These are phyloP conservation scores for Ascaphus truei DNA, from an alignment of 2,113 vertebrate genomes.

Conservation along the genomic window DNA sequence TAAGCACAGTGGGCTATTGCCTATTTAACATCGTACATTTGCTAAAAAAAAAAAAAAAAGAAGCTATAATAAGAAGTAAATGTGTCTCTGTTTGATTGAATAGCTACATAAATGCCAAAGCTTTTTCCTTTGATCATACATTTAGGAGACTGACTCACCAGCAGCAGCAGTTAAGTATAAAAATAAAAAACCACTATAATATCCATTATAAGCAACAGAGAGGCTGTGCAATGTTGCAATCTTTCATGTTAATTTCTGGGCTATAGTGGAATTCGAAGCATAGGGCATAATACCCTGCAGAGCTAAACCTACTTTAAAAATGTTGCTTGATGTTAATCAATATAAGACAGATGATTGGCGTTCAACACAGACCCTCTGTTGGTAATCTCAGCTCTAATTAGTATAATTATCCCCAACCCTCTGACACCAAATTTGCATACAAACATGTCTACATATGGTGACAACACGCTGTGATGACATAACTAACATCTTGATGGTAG, in stretches of 20 bases:
- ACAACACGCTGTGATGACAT: slow-evolving; percentile 18
- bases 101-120: background rate
- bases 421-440: slow-evolving; percentile 27
- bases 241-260: background rate
- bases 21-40: background rate
- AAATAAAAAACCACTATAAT: background rate
- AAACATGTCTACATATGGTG: slow-evolving; percentile 24
- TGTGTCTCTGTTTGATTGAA: background rate
- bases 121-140: background rate
- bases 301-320: slow-evolving; percentile 14
- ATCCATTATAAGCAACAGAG: background rate
- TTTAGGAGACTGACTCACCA: background rate
- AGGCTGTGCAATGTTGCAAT: background rate
- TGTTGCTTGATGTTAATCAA: background rate
- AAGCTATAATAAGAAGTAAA: no score
- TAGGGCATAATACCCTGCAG: background rate
- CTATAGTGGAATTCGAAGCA: background rate
- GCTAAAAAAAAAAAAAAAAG: background rate
- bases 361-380: slow-evolving; percentile 12
- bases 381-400: slow-evolving; percentile 15
- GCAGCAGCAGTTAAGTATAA: background rate
- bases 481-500: slow-evolving; percentile 10
- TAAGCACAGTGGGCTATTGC: background rate
- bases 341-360: slow-evolving; percentile 18
- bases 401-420: slow-evolving; percentile 21